phyloP scores from a whole-genome alignment of 2,888 invertebrate species.

The Eledona agricola region DNA sequence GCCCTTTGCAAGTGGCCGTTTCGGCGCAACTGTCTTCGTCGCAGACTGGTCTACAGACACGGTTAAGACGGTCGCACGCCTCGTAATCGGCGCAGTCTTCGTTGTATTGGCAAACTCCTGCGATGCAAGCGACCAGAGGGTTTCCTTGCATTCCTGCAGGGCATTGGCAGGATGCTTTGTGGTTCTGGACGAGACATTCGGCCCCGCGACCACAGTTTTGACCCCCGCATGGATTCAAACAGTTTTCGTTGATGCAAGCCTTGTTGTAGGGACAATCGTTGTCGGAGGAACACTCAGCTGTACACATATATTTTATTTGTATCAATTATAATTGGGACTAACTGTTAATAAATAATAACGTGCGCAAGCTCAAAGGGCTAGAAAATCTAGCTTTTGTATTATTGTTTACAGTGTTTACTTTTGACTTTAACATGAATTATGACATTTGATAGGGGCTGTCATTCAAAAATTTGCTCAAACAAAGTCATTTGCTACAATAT shows the following conservation, averaged over 20 bases:
- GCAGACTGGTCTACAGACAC: slow-evolving; percentile 84
- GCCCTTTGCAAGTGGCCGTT: slow-evolving; percentile 78
- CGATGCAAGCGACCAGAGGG: slow-evolving; percentile 81
- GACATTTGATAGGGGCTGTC: too few species aligned
- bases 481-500: too few species aligned
- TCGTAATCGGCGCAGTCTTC: slow-evolving; percentile 88
- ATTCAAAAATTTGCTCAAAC: too few species aligned
- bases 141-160: slow-evolving; percentile 87
- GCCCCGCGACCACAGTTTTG: slow-evolving; percentile 83
- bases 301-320: slow-evolving; percentile 38
- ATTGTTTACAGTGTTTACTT: too few species aligned
- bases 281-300: slow-evolving; percentile 83
- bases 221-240: slow-evolving; percentile 77
- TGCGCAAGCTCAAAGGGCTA: too few species aligned
- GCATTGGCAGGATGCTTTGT: slow-evolving; percentile 83
- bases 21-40: slow-evolving; percentile 83
- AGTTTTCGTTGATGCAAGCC: slow-evolving; percentile 80
- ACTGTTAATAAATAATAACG: too few species aligned
- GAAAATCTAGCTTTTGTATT: too few species aligned
- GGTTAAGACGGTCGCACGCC: slow-evolving; percentile 83
- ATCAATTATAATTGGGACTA: too few species aligned
- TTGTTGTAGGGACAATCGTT: slow-evolving; percentile 86
- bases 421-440: too few species aligned
- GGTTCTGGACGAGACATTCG: slow-evolving; percentile 77
- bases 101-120: slow-evolving; percentile 85